phyloP scores from a whole-genome alignment of 2,888 invertebrate species.

The Troilus luridus region DNA sequence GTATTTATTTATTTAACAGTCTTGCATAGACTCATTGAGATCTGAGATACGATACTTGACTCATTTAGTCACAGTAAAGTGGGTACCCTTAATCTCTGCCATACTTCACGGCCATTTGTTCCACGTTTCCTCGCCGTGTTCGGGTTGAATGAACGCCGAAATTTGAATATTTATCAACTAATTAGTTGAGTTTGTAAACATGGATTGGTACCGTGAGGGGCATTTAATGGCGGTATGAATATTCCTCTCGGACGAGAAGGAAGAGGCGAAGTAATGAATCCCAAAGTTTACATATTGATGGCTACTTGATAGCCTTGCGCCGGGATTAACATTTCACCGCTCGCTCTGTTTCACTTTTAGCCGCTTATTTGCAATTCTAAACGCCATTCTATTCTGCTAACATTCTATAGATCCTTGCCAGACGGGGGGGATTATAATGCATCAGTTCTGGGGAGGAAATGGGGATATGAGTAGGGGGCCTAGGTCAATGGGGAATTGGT shows the following conservation, averaged over 20 bases:
- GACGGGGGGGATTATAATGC: background rate
- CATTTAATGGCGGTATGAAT: conserved; percentile 23
- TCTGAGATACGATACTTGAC: too few relatives aligned
- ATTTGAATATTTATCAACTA: conserved; percentile 36
- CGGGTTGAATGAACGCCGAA: background rate
- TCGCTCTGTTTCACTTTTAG: conserved; percentile 22
- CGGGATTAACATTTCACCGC: conserved; percentile 12
- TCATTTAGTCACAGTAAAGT: too few relatives aligned
- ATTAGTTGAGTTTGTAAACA: conserved; percentile 37
- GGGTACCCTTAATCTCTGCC: too few relatives aligned
- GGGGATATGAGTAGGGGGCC: too few relatives aligned
- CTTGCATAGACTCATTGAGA: too few relatives aligned
- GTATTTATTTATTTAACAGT: too few relatives aligned
- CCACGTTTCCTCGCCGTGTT: background rate
- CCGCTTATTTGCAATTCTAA: conserved; percentile 30
- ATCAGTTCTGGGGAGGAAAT: too few relatives aligned
- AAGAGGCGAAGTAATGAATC: background rate
- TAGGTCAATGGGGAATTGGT: too few relatives aligned
- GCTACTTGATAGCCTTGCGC: background rate
- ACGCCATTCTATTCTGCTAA: background rate
- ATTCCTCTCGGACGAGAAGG: background rate
- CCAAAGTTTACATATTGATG: conserved; percentile 43
- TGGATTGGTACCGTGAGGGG: background rate
- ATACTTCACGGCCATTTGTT: too few relatives aligned
- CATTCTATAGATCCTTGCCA: background rate